Evolutionary conservation across 2,113 vertebrate species (phyloP), one percentile per base, ranked within the genome.

Genomic region (Phoenicopterus ruber): DNA sequence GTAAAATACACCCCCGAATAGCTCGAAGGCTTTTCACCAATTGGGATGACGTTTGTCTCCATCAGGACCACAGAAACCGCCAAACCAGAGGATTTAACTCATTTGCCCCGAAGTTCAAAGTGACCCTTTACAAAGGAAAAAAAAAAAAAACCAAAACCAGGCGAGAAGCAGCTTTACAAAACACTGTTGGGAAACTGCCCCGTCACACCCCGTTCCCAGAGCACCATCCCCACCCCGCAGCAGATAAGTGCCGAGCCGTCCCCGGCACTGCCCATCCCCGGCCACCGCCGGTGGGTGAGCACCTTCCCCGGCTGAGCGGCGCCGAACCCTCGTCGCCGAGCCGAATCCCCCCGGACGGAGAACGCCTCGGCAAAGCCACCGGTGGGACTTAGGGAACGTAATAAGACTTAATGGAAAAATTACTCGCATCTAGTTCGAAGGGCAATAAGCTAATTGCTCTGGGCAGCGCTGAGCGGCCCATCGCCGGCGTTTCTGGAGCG

Each of bases 161-260:
- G 58, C 13, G 11, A 79, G 90, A n/a, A 93, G 31, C 36, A 72
- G 28, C 86, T 90, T 87, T 69, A 71, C 80, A 76, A 86, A 95
- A 78, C 77, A 55, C 29, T 5, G 70, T 96, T 96, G 96, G 31
- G 95, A 95, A 96, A 93, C 47, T 29, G 62, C 40, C 44, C 57
- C 1, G 96, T 80, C 96, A 93, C 95, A 93, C 93, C 97, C 94
- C 42, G 8, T 19, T 54, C 5, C 26, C 24, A 14, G 28, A 76
- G 85, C 47, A 11, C 19, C 93, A 67, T 94, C 88, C 95, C 97
- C 94, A 92, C 96, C 95, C 96, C 57, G 1, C 70, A 36, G 84
- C 44, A 83, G 79, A 96, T 96, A 95, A 97, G 91, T 74, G 70
- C 93, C 1, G 72, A 90, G 88, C 28, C 7, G 21, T 92, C 76